Conservation (phyloP, 1,140 invertebrate species). For the Camponotus floridanus region DNA sequence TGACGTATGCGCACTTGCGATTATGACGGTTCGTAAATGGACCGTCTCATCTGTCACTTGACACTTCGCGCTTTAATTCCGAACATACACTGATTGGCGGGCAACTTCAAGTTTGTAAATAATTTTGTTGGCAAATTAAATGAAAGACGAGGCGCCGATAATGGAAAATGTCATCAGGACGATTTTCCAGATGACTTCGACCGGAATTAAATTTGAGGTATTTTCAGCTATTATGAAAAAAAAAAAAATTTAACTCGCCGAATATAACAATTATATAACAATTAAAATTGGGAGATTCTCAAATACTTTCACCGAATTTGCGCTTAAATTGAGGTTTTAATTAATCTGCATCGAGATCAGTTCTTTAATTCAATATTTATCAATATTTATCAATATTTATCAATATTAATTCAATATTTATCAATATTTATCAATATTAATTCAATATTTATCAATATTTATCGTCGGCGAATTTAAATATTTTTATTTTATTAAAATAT, state of each 20-base stretch:
- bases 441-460: neutral
- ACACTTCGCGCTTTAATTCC: neutral
- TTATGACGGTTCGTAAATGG: neutral
- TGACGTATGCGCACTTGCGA: neutral
- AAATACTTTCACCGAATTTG: neutral
- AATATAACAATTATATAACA: neutral
- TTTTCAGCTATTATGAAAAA: neutral
- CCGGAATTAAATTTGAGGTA: neutral
- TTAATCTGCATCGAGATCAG: neutral
- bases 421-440: too few relatives aligned
- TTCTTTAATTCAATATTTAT: neutral
- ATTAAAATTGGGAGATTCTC: neutral
- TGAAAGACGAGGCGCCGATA: neutral
- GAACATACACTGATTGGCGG: neutral
- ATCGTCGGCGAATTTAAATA: conserved; percentile 22
- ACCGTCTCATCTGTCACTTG: neutral
- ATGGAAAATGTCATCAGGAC: neutral
- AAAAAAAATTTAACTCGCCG: neutral
- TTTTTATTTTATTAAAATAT: neutral
- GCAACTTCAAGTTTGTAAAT: conserved; percentile 14
- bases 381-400: neutral
- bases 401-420: neutral
- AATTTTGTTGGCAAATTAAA: neutral
- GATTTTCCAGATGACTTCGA: too few relatives aligned
- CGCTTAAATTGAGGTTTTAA: neutral